A percentile compares a stretch with the other conserved stretches of the same genome.
Conservation (phyloP, 1,140 invertebrate species). For the Parasteatoda tepidariorum region DNA sequence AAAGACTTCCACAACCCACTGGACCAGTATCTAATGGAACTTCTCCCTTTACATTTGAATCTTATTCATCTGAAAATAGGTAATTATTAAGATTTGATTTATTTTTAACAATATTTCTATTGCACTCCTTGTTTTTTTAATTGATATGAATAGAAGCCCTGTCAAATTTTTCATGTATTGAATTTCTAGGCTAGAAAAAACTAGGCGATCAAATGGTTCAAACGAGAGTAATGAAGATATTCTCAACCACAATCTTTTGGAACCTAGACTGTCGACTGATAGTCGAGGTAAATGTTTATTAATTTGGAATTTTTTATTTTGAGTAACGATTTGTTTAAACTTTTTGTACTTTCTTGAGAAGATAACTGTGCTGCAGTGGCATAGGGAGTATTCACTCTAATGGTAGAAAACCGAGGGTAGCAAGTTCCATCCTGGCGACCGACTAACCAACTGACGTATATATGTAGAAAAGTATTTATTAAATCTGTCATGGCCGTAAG, state of each 20-base stretch:
- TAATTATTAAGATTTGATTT: not conserved
- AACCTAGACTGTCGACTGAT: constrained; percentile 37
- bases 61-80: constrained; percentile 65
- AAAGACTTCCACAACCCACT: constrained; percentile 66
- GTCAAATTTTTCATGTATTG: not conserved
- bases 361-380: no score
- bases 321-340: not conserved
- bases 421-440: no score
- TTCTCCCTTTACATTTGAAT: constrained; percentile 71
- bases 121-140: not conserved
- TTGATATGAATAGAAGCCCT: not conserved
- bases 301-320: not conserved
- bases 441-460: no score
- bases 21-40: constrained; percentile 47
- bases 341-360: no score
- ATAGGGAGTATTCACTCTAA: no score
- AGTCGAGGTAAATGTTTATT: constrained; percentile 6
- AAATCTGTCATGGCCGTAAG: no score
- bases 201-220: constrained; percentile 51
- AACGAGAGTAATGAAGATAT: constrained; percentile 59
- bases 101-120: not conserved
- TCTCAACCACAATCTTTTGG: constrained; percentile 39
- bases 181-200: constrained; percentile 53
- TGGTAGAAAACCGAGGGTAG: no score
- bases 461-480: no score